These are phyloP conservation scores for Trididemnum clinides DNA, from an alignment of 23 tunicate species.

Conservation along the genomic window DNA sequence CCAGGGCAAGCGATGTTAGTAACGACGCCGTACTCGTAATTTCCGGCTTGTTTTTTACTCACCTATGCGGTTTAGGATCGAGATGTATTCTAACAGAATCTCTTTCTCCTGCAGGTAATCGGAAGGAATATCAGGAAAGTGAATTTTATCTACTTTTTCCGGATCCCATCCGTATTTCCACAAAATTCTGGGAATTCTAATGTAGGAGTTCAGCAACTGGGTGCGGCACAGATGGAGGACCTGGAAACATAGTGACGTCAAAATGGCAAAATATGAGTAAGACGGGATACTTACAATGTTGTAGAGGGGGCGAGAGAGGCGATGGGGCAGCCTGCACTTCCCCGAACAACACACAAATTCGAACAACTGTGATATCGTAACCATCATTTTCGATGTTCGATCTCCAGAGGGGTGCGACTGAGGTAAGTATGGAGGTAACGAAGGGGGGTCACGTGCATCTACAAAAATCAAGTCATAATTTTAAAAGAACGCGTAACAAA, in stretches of 20 bases:
- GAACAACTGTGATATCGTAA: conserved; percentile 22
- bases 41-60: too few relatives aligned
- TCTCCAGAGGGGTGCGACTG: not conserved
- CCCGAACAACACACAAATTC: not conserved
- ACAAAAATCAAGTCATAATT: too few relatives aligned
- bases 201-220: conserved; percentile 38
- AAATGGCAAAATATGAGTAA: too few relatives aligned
- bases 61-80: conserved; percentile 72
- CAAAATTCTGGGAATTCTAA: conserved; percentile 59
- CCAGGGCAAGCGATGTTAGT: too few relatives aligned
- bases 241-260: not conserved
- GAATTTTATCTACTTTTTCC: not conserved
- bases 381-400: not conserved
- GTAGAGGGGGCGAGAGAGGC: not conserved
- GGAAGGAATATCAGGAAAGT: conserved; percentile 51
- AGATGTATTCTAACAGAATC: conserved; percentile 41
- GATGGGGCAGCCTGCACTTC: not conserved
- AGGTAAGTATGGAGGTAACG: not conserved
- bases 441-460: conserved; percentile 31
- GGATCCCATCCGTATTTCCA: conserved; percentile 78
- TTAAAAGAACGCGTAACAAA: too few relatives aligned
- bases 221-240: conserved; percentile 33
- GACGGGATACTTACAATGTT: not conserved
- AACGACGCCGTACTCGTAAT: too few relatives aligned
- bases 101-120: conserved; percentile 87